Conservation (phyloP, 2,888 invertebrate species). For the Drosophila flavopinicola region DNA sequence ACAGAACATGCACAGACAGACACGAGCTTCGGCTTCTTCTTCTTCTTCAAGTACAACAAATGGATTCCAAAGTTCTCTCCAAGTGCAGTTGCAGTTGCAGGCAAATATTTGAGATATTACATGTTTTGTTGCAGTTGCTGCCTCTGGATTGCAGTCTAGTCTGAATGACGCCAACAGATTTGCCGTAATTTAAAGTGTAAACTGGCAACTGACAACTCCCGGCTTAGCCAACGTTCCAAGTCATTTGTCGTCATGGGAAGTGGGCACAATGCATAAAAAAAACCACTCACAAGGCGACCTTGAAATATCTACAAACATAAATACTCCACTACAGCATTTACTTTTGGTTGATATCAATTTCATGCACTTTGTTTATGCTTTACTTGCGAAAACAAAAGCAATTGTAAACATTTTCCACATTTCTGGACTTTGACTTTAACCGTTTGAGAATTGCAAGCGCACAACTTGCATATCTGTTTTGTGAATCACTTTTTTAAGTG, state of each 20-base stretch:
- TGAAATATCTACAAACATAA: constrained; percentile 19
- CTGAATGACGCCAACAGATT: constrained; percentile 74
- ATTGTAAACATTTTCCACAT: no score
- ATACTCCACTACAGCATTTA: no score
- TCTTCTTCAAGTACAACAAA: constrained; percentile 7
- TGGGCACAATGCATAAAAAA: constrained; percentile 53
- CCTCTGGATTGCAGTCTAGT: constrained; percentile 72
- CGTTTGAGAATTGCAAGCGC: constrained; percentile 20
- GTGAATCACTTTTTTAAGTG: constrained; percentile 36
- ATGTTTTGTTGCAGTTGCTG: constrained; percentile 22
- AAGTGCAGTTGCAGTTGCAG: constrained; percentile 48
- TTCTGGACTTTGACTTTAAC: no score
- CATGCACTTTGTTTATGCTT: no score
- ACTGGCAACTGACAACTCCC: constrained; percentile 21
- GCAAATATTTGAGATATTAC: constrained; percentile 23
- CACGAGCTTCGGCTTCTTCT: constrained; percentile 19
- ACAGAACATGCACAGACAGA: constrained; percentile 21
- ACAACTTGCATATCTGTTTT: constrained; percentile 9
- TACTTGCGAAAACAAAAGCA: no score
- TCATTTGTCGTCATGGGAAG: constrained; percentile 74
- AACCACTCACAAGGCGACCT: constrained; percentile 30
- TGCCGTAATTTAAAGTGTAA: constrained; percentile 55
- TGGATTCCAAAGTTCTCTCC: constrained; percentile 45
- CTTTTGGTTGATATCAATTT: no score
- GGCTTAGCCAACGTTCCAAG: constrained; percentile 57